Base-by-base conservation (phyloP, 1,140 invertebrate species). In the Bombus affinis region DNA sequence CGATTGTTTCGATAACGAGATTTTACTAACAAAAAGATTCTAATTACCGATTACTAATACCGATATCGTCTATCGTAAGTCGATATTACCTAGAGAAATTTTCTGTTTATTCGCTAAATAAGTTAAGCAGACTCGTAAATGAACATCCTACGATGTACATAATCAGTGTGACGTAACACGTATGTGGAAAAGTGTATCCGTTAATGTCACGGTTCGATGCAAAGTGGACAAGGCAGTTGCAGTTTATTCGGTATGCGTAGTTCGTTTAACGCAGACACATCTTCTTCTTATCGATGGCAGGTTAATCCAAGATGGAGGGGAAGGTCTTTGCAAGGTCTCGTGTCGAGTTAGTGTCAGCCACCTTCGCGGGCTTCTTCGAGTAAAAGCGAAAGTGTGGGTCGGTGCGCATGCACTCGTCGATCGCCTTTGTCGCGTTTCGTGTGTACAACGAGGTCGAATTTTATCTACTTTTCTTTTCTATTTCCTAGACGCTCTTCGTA, bases 381-480 rank as follows among this genome's bases (percentile, higher is more conserved):
- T 70, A 86, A 91, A 90, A 91, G 90, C 88, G 89, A 91, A 91
- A 91, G 90, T 90, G 44, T 83, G 68, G 77, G 35, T 89, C 80
- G 81, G 85, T 82, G 85, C 84, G 62, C 77, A 62, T 72, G 87
- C 74, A 88, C 85, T 72, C 32, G 68, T 37, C 75, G 66, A 42
- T 44, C 75, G 79, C 76, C 78, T 28, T n/a, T 13, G 39, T 59
- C 87, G 81, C 32, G 13, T 22, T 73, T 47, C 72, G 74, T 44
- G n/a, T 28, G 73, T 42, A 4, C 25, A 35, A 37, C 9, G 71
- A 47, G 39, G 70, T 42, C 37, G 39, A 6, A n/a, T n/a, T n/a
- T n/a, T 3, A n/a, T n/a, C 5, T 3, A n/a, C 15, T 39, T n/a
- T 9, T 9, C 2, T 13, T 5, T 13, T 28, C 1, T 1, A 22